Evolutionary conservation across 1,140 invertebrate genomes (phyloP), one percentile per base, ranked within the genome.

Genomic region (Nasonia longicornis): DNA sequence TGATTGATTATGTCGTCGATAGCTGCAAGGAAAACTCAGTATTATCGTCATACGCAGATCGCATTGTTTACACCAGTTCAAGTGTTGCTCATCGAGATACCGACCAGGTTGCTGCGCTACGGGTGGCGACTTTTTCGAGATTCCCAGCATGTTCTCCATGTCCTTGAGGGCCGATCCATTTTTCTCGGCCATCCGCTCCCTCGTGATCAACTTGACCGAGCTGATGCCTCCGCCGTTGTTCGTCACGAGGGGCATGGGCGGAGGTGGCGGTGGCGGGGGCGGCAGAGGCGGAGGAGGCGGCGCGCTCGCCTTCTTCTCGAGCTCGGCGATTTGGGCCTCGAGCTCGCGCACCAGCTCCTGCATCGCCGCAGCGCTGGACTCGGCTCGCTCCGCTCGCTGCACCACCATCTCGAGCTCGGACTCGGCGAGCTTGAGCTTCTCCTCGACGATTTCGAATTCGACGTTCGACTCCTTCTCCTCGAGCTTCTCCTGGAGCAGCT

Each of bases 1-100:
- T 95, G 93, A 86, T 94, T 95, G 6, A 95, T 94, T 82, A 95
- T 94, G 63, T 94, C 94, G 83, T 95, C 94, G 83, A 95, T 95
- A 2, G 93, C 94, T 90, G 71, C 58, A 89, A 89, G 20, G 0
- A 58, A n/a, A 7, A n/a, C 4, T 58, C 0, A n/a, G 14, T 16
- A 58, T 58, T 16, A 7, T 67, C 29, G 31, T 11, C 0, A 12
- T 0, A 31, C 10, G 12, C 26, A 12, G 22, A 67, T 67, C 52
- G 76, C 58, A 72, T 31, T 71, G 71, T 7, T 45, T 12, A 81
- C 82, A 26, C 26, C 74, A 77, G 77, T 58, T 38, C 71, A 77
- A 66, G 67, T 48, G 52, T 38, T 26, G 26, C 26, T 26, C 26
- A 2, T 26, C 26, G 26, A 26, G 26, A 26, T 12, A 81, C 82